A percentile compares a stretch with the other conserved stretches of the same genome.
Evolutionary conservation across 1,140 invertebrate species (phyloP).

Genomic region (Melipona quadrifasciata): DNA sequence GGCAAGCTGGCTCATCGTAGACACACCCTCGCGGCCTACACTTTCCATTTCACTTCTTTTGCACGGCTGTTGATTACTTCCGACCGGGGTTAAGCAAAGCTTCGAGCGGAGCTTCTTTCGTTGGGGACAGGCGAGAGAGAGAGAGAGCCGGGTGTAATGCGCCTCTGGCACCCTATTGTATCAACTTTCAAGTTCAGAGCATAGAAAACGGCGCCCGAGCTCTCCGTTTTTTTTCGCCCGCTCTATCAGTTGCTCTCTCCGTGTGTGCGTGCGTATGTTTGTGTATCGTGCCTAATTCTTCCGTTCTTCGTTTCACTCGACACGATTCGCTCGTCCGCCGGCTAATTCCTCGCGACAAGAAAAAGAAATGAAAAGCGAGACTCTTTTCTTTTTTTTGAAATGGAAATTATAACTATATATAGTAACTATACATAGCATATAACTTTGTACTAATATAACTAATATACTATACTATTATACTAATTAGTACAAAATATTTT

Average conservation of each 20-base stretch:
- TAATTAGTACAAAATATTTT: no score
- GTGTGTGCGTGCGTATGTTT: neutral
- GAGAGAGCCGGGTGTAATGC: conserved; percentile 9
- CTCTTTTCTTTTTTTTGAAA: no score
- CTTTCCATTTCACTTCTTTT: conserved; percentile 62
- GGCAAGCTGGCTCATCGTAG: conserved; percentile 49
- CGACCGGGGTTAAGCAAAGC: conserved; percentile 55
- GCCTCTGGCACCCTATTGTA: conserved; percentile 53
- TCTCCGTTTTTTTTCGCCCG: neutral
- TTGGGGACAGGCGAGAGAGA: conserved; percentile 12
- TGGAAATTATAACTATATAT: no score
- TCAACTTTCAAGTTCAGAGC: conserved; percentile 63
- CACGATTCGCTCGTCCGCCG: neutral
- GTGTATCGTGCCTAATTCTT: neutral
- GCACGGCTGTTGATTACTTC: conserved; percentile 54
- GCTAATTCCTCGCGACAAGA: neutral
- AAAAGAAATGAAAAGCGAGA: neutral
- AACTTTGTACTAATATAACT: no score
- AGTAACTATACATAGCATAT: no score
- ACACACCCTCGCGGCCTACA: conserved; percentile 41
- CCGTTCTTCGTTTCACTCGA: neutral
- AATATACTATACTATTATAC: no score
- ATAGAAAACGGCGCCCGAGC: conserved; percentile 24
- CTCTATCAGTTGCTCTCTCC: neutral
- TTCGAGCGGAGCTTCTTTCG: conserved; percentile 43